Conservation (phyloP, 2,113 vertebrate species). For the Bufo gargarizans region DNA sequence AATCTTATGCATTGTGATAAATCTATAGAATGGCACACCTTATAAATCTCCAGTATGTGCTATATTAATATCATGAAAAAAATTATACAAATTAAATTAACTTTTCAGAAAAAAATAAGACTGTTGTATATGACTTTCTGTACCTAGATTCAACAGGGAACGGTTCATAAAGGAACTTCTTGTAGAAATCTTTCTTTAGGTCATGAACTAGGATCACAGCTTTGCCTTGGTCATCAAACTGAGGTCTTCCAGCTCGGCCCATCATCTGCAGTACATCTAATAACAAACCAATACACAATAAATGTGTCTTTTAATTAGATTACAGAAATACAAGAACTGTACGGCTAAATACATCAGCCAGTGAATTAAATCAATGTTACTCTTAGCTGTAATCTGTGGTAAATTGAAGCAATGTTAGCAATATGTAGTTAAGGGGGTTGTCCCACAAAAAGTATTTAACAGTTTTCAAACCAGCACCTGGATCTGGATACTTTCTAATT, state of each 20-base stretch:
- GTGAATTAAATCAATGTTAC: not conserved
- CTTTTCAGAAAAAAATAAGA: too few relatives aligned
- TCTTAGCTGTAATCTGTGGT: not conserved
- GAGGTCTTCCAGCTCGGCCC: constrained; percentile 94
- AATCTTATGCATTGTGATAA: too few relatives aligned
- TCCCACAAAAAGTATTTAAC: too few relatives aligned
- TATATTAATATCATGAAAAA: too few relatives aligned
- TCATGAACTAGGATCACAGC: constrained; percentile 98
- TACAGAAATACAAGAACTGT: not conserved
- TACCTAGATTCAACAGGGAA: constrained; percentile 99
- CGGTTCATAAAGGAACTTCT: constrained; percentile 98
- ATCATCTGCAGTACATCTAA: constrained; percentile 98
- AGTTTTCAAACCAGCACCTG: too few relatives aligned
- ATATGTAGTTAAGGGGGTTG: not conserved
- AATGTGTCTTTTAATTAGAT: not conserved
- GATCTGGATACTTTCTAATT: too few relatives aligned
- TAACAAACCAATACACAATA: not conserved
- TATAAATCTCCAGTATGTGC: too few relatives aligned
- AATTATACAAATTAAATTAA: too few relatives aligned
- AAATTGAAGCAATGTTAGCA: not conserved
- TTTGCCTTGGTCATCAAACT: constrained; percentile 98
- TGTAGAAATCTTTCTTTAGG: constrained; percentile 99
- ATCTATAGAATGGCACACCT: too few relatives aligned
- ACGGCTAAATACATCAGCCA: not conserved
- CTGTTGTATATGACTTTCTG: not conserved